Evolutionary conservation across 2,113 vertebrate species (phyloP).

Genomic region (Peromyscus leucopus): DNA sequence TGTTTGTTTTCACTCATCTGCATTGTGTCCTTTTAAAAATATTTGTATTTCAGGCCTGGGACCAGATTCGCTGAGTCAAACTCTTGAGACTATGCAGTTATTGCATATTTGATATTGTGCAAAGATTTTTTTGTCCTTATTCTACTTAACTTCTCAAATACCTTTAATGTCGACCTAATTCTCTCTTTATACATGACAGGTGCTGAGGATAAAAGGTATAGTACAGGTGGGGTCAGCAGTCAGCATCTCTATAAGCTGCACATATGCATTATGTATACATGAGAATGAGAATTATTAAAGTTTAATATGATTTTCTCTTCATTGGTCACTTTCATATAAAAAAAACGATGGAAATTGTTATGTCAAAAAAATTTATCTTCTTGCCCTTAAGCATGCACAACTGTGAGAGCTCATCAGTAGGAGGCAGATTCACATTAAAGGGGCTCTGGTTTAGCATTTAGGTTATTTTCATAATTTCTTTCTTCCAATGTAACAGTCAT

Average conservation of each 20-base stretch:
- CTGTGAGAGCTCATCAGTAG: constrained; percentile 57
- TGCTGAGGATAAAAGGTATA: neutral
- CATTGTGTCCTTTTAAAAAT: neutral
- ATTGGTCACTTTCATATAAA: constrained; percentile 12
- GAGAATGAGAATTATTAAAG: neutral
- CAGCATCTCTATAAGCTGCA: neutral
- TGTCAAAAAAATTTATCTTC: constrained; percentile 66
- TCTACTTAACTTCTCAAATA: constrained; percentile 24
- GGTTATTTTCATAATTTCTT: constrained; percentile 69
- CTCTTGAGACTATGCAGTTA: neutral
- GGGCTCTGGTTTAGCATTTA: constrained; percentile 51
- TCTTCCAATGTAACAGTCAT: constrained; percentile 28
- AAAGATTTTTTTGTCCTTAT: neutral
- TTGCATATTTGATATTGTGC: neutral
- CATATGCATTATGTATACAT: neutral
- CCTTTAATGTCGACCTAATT: neutral
- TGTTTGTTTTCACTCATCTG: neutral
- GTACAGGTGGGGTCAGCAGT: neutral
- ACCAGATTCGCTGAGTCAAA: neutral
- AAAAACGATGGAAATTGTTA: constrained; percentile 14
- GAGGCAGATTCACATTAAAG: constrained; percentile 59
- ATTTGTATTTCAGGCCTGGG: neutral
- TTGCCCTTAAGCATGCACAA: constrained; percentile 34
- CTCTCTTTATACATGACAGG: constrained; percentile 2
- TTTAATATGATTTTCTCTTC: neutral